Evolutionary conservation across 2,888 invertebrate genomes (phyloP), one percentile per base, ranked within the genome.

Genomic region (Macaria liturata): DNA sequence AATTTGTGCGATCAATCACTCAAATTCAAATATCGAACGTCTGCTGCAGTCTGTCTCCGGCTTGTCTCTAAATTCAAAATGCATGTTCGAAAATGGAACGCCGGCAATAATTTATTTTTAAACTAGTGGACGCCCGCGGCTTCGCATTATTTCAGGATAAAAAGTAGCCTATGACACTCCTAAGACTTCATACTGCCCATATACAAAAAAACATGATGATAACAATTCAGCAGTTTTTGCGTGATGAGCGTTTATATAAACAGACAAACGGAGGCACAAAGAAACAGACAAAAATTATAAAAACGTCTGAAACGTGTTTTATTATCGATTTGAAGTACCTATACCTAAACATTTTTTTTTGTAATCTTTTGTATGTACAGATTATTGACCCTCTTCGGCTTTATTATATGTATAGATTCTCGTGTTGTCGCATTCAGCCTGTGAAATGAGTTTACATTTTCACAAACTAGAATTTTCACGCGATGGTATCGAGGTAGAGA

Each of bases 391-490:
- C n/a, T n/a, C n/a, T n/a, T n/a, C n/a, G n/a, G n/a, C n/a, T n/a
- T 20, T 20, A 20, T 20, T 20, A 1, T 2, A 20, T 20, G 20
- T 20, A 20, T 20, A 20, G 20, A 20, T 37, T 37, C 3, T 3
- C 4, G 9, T 4, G n/a, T 4, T 47, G 43, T 31, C 50, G 49
- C 60, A 61, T 62, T 49, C 64, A 57, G 49, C 52, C 54, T 54
- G 47, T 64, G 64, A 66, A 67, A 64, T 57, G 61, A 48, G 58
- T 54, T 54, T 54, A 45, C 39, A 65, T 61, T 65, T 69, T 68
- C 60, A 66, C 62, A 68, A 59, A 59, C 64, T 61, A 61, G 51
- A 60, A 46, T 62, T 64, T 62, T 61, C 61, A 61, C 54, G 54
- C 54, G 46, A 59, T 59, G 59, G 61, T 66, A 66, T 65, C 65